Evolutionary conservation across 2,888 invertebrate species (phyloP).

Genomic region (Atrina japonica): DNA sequence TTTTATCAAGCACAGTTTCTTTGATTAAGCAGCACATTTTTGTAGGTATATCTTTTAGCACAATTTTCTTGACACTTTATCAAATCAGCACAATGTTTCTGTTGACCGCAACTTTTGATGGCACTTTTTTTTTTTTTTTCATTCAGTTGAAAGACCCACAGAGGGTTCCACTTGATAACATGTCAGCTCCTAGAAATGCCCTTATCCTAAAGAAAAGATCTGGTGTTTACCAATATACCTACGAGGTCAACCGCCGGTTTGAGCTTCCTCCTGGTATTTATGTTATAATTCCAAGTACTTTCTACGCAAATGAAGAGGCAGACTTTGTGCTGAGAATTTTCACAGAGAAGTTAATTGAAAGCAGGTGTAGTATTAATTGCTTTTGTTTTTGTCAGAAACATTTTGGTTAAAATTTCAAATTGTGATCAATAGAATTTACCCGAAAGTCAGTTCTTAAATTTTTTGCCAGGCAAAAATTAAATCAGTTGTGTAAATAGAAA

Average conservation of each 20-base stretch:
- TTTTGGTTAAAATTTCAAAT: background rate
- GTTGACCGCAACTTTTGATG: too few relatives aligned
- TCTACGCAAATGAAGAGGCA: constrained; percentile 96
- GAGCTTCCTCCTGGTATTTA: constrained; percentile 95
- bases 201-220: constrained; percentile 58
- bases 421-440: too few relatives aligned
- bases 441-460: too few relatives aligned
- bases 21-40: too few relatives aligned
- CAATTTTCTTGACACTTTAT: too few relatives aligned
- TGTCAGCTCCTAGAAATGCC: constrained; percentile 62
- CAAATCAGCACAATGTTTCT: too few relatives aligned
- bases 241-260: constrained; percentile 95
- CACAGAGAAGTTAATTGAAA: constrained; percentile 86
- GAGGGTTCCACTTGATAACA: constrained; percentile 62
- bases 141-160: constrained; percentile 59
- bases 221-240: constrained; percentile 83
- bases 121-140: background rate
- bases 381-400: too few relatives aligned
- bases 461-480: too few relatives aligned
- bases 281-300: constrained; percentile 97
- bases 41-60: too few relatives aligned
- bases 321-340: constrained; percentile 97
- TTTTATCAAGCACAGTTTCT: too few relatives aligned
- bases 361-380: too few relatives aligned
- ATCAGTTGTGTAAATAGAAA: too few relatives aligned